A percentile compares a stretch with the other conserved stretches of the same genome.
These are phyloP conservation scores for Platysternon megacephalum DNA, from an alignment of 2,113 vertebrate genomes.

Conservation along the genomic window DNA sequence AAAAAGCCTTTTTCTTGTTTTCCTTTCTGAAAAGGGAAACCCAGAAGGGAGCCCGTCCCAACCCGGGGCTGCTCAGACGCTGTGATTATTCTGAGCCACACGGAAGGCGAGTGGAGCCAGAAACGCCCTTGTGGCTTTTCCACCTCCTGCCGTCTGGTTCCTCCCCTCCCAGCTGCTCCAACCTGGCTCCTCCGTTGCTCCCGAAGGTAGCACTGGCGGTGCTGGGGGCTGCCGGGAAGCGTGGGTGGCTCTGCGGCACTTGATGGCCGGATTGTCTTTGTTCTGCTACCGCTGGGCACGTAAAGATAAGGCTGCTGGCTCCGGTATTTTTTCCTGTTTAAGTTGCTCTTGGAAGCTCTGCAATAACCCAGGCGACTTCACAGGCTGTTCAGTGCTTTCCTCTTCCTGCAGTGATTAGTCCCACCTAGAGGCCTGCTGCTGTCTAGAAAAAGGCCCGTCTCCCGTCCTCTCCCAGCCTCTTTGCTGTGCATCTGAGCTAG, in stretches of 20 bases:
- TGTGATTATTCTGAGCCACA: background rate
- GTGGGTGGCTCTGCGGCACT: background rate
- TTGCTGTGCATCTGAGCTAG: background rate
- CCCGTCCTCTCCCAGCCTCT: background rate
- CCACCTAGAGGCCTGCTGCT: background rate
- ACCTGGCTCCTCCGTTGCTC: background rate
- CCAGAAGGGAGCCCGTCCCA: background rate
- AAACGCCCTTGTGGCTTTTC: background rate
- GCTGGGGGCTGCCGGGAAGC: fast-evolving
- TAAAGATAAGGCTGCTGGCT: background rate
- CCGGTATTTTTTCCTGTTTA: constrained; percentile 66
- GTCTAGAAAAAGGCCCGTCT: background rate
- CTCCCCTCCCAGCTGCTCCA: background rate
- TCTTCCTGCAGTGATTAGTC: constrained; percentile 21
- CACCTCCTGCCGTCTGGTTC: background rate
- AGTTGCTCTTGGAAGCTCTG: background rate
- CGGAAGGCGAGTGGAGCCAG: background rate
- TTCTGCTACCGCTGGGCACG: background rate
- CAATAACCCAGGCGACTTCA: background rate
- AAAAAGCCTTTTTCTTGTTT: background rate
- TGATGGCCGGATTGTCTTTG: background rate
- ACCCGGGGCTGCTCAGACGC: background rate
- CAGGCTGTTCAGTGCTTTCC: constrained; percentile 37
- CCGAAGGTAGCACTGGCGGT: background rate
- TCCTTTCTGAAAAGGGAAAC: background rate